phyloP scores from a whole-genome alignment of 2,797 vertebrate species.

The Rhinoraja longicauda region DNA sequence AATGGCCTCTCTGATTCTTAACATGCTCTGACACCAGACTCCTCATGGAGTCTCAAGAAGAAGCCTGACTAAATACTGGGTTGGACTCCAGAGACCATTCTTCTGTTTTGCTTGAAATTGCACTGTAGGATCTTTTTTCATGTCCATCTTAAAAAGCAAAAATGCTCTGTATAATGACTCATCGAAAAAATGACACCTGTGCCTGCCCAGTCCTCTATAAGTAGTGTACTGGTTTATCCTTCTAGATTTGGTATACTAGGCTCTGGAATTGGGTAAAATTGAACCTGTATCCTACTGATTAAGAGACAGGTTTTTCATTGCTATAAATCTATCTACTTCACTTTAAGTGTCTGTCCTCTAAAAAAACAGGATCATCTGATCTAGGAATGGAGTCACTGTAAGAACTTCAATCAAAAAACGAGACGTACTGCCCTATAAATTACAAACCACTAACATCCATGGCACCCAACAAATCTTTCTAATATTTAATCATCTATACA shows the following conservation, averaged over 20 bases:
- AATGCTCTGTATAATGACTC: background rate
- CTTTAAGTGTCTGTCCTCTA: background rate
- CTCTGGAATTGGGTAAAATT: background rate
- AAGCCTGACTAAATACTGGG: background rate
- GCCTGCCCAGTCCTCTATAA: background rate
- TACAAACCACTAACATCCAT: background rate
- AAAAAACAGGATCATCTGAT: background rate
- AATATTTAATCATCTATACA: conserved; percentile 21
- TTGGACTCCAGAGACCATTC: background rate
- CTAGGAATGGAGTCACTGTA: background rate
- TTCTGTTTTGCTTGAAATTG: background rate
- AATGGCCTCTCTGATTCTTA: background rate
- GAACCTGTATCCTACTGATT: no score
- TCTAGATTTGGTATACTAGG: background rate
- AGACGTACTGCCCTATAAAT: background rate
- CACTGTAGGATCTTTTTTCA: background rate
- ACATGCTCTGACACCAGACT: no score
- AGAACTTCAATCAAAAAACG: background rate
- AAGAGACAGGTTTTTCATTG: background rate
- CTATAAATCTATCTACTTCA: background rate
- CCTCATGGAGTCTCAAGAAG: no score
- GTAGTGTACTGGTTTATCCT: background rate
- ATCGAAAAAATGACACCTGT: background rate
- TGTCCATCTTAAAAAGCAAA: background rate
- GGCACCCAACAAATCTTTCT: background rate